Percentiles rank a stretch among this genome's conserved stretches.
phyloP scores from a whole-genome alignment of 2,888 invertebrate species.

The Cactoblastis cactorum region DNA sequence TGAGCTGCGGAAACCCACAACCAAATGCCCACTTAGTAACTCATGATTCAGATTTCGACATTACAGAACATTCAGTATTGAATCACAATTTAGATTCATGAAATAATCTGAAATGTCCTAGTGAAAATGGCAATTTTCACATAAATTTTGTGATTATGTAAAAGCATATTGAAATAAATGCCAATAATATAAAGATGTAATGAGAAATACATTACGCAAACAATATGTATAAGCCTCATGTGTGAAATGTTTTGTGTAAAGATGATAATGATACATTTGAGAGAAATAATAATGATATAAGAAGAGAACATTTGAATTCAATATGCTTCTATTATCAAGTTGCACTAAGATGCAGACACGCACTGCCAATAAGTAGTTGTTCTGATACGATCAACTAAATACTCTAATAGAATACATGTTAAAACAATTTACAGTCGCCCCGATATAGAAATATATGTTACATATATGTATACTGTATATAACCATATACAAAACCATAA shows the following conservation, averaged over 20 bases:
- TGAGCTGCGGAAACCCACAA: constrained; percentile 78
- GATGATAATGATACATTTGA: constrained; percentile 22
- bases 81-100: constrained; percentile 28
- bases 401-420: constrained; percentile 50
- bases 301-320: constrained; percentile 55
- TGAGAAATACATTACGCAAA: constrained; percentile 21
- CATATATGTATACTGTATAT: constrained; percentile 67
- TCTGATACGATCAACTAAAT: constrained; percentile 51
- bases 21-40: constrained; percentile 76
- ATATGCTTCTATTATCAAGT: constrained; percentile 72
- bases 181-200: constrained; percentile 3
- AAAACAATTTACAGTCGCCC: constrained; percentile 64
- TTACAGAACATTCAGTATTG: constrained; percentile 49
- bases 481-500: constrained; percentile 76
- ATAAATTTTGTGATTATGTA: constrained; percentile 62
- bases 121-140: constrained; percentile 52
- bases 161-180: constrained; percentile 77
- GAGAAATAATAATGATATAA: constrained; percentile 22
- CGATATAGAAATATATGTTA: constrained; percentile 69
- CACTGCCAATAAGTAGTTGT: constrained; percentile 73
- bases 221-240: constrained; percentile 14
- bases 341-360: constrained; percentile 81
- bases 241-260: constrained; percentile 14
- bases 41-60: constrained; percentile 55
- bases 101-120: constrained; percentile 56